A percentile compares a stretch with the other conserved stretches of the same genome.
Conservation (phyloP, 1,140 invertebrate species). For the Leptopilina boulardi region DNA sequence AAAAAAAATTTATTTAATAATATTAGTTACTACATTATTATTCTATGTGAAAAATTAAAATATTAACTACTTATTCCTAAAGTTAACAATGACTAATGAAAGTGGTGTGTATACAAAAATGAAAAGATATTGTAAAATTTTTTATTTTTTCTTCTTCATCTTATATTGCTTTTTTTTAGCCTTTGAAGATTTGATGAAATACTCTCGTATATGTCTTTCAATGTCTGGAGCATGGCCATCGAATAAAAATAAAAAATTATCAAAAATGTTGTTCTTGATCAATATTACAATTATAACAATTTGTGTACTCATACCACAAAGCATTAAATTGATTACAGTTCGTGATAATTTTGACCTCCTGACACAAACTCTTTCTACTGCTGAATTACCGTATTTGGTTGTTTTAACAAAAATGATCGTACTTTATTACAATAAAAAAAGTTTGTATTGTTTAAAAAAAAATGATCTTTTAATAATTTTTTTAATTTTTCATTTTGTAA, state of each 20-base stretch:
- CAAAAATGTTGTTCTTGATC: background rate
- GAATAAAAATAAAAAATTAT: background rate
- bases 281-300: conserved; percentile 14
- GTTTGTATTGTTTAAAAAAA: conserved; percentile 24
- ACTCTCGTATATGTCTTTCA: background rate
- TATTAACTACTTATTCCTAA: too few species aligned
- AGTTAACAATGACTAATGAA: too few species aligned
- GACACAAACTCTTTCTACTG: conserved; percentile 28
- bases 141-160: too few species aligned
- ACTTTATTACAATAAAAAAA: conserved; percentile 34
- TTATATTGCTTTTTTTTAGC: too few species aligned
- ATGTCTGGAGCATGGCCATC: conserved; percentile 4
- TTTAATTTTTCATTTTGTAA: too few species aligned
- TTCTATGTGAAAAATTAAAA: too few species aligned
- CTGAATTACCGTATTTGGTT: background rate
- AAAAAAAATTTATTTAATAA: too few species aligned
- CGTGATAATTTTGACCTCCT: conserved; percentile 33
- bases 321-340: conserved; percentile 4
- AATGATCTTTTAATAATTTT: too few species aligned
- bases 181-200: background rate
- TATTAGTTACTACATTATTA: too few species aligned
- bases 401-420: conserved; percentile 24
- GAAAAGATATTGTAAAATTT: too few species aligned
- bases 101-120: background rate
- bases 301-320: conserved; percentile 39